A percentile compares a stretch with the other conserved stretches of the same genome.
These are phyloP conservation scores for Eudasyphora cyanicolor DNA, from an alignment of 2,888 invertebrate species.

Conservation along the genomic window DNA sequence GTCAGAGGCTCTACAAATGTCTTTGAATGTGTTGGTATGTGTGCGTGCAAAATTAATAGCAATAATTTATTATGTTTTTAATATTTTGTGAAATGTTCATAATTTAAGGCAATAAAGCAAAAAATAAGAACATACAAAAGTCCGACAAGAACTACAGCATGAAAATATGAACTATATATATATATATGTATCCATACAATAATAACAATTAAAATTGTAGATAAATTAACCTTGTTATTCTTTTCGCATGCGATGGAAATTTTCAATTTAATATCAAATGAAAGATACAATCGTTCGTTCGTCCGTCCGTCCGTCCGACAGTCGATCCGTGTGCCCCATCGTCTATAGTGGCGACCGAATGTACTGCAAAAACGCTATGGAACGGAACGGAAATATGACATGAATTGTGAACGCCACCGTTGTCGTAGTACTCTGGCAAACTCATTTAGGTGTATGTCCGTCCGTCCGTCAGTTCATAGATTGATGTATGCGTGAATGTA, in stretches of 20 bases:
- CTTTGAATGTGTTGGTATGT: not conserved
- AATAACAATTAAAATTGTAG: slow-evolving; percentile 62
- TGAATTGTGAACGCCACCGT: slow-evolving; percentile 47
- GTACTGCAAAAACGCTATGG: not conserved
- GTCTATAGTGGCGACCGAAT: too few relatives aligned
- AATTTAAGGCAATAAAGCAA: not conserved
- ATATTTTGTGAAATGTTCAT: slow-evolving; percentile 21
- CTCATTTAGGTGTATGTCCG: not conserved
- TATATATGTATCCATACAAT: slow-evolving; percentile 40
- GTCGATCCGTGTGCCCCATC: not conserved
- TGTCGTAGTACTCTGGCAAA: not conserved
- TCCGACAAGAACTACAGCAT: slow-evolving; percentile 14
- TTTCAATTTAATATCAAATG: slow-evolving; percentile 58
- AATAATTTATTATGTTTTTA: slow-evolving; percentile 30
- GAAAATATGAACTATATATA: slow-evolving; percentile 39
- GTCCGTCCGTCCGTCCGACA: not conserved
- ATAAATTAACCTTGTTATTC: slow-evolving; percentile 67
- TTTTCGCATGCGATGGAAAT: slow-evolving; percentile 65
- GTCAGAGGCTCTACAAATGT: not conserved
- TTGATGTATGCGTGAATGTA: slow-evolving; percentile 20
- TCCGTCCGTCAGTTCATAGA: not conserved
- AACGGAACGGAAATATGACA: slow-evolving; percentile 63
- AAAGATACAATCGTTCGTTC: slow-evolving; percentile 45
- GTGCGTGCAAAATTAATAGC: slow-evolving; percentile 21
- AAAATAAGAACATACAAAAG: not conserved